phyloP scores from a whole-genome alignment of 1,140 invertebrate genomes.

The Euura lappo region DNA sequence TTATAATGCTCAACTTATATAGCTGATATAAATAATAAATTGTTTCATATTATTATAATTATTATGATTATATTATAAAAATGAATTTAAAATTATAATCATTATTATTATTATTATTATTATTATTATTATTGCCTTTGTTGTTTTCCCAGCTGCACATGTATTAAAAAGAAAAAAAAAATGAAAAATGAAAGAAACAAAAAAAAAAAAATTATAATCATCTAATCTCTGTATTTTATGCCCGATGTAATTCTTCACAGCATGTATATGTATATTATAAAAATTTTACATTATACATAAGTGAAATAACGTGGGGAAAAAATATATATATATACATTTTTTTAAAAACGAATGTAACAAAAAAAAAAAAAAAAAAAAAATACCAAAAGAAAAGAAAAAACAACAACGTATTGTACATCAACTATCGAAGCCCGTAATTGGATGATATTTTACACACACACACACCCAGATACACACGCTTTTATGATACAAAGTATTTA shows the following conservation, averaged over 20 bases:
- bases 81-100: not conserved
- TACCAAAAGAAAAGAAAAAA: too few species aligned
- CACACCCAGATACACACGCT: too few species aligned
- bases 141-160: slow-evolving; percentile 23
- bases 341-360: slow-evolving; percentile 18
- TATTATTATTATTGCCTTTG: slow-evolving; percentile 22
- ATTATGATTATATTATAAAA: not conserved
- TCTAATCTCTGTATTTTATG: slow-evolving; percentile 27
- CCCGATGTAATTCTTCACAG: slow-evolving; percentile 31
- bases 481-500: too few species aligned
- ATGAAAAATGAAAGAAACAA: not conserved
- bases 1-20: slow-evolving; percentile 39
- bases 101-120: slow-evolving; percentile 21
- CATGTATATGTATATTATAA: not conserved
- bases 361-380: too few species aligned
- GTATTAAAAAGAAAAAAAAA: slow-evolving; percentile 19
- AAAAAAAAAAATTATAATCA: slow-evolving; percentile 12
- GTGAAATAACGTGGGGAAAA: not conserved
- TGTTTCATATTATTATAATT: slow-evolving; percentile 19
- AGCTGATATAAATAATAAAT: slow-evolving; percentile 34
- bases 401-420: slow-evolving; percentile 11
- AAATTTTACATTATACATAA: slow-evolving; percentile 36
- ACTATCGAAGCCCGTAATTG: slow-evolving; percentile 19
- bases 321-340: slow-evolving; percentile 11
- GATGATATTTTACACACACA: slow-evolving; percentile 18